phyloP scores from a whole-genome alignment of 2,797 vertebrate species.

The Lacerta agilis region DNA sequence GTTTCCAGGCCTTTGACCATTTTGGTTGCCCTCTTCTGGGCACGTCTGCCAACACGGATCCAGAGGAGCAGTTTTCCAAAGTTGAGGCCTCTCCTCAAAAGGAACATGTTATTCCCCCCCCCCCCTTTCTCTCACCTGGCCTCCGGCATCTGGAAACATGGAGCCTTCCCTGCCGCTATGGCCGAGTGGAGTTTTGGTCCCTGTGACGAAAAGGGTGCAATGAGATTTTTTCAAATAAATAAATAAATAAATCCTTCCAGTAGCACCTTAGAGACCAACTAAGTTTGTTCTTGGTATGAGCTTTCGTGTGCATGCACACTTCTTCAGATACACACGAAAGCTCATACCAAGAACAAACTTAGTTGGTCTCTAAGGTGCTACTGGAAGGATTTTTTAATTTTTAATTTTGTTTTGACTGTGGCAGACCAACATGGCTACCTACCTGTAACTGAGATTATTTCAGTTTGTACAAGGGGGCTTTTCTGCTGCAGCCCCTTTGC shows the following conservation, averaged over 20 bases:
- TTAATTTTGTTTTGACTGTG: too few relatives aligned
- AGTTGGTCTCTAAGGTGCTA: too few relatives aligned
- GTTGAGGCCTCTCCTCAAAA: background rate
- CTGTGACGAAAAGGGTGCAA: background rate
- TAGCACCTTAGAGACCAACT: too few relatives aligned
- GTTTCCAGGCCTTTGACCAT: too few relatives aligned
- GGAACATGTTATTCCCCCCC: background rate
- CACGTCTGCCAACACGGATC: background rate
- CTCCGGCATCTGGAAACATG: background rate
- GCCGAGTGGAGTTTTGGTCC: background rate
- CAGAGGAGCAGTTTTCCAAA: background rate
- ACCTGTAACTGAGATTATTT: background rate
- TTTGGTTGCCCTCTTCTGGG: too few relatives aligned
- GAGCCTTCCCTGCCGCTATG: background rate
- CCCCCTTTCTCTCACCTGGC: constrained; percentile 11
- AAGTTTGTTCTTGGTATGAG: too few relatives aligned
- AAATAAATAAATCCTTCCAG: too few relatives aligned
- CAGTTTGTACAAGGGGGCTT: background rate
- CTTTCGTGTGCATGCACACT: too few relatives aligned
- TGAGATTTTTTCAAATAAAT: background rate
- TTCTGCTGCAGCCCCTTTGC: background rate
- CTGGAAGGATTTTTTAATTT: too few relatives aligned
- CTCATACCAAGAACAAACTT: too few relatives aligned
- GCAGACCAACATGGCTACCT: too few relatives aligned
- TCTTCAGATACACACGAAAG: too few relatives aligned